Base-by-base conservation (phyloP, 64 coral and sea anemone species). In the Stichodactyla mertensii region DNA sequence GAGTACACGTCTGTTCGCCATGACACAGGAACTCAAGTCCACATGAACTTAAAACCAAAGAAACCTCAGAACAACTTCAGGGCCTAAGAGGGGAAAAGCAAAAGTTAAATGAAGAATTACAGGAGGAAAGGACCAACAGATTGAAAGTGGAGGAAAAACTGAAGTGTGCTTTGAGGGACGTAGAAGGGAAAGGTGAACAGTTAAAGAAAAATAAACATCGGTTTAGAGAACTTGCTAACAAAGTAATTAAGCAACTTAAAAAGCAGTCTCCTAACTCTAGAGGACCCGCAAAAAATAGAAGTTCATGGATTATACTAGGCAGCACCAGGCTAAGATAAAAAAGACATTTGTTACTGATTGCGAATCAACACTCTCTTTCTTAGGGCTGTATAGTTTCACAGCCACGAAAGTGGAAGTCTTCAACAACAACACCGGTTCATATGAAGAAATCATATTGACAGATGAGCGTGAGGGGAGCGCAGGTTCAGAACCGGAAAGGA, bases 381-480 rank as follows among this genome's bases (percentile, higher is more conserved):
- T 84, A 13, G 88, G 62, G 10, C 55, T 89, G 53, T 71, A 84
- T 52, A 56, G 70, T 54, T 83, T 83, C 26, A 84, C 69, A 18
- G 88, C 64, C 51, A 89, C 80, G 12, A 83, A 89, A 52, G 57
- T 82, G 6, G 87, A 88, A 88, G 62, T 89, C 51, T 83, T 89
- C 22, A 84, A 83, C 14, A 56, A 59, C 1, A 64, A 89, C 57
- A 89, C 62, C 18, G 13, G 26, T 6, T 55, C 19, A 59, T 89
- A 89, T 55, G 64, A 89, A 19, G 70, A 51, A 13, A 67, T 82
- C 36, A 83, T 10, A 54, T 52, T 89, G 69, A 69, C 31, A 66
- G 61, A 89, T 56, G 52, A 89, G 82, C 69, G 22, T 5, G 45
- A 87, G 61, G 74, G 61, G 28, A 52, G 4, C 6, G 4, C 55